Conservation (phyloP, 2,113 vertebrate species). For the Phainopepla nitens region DNA sequence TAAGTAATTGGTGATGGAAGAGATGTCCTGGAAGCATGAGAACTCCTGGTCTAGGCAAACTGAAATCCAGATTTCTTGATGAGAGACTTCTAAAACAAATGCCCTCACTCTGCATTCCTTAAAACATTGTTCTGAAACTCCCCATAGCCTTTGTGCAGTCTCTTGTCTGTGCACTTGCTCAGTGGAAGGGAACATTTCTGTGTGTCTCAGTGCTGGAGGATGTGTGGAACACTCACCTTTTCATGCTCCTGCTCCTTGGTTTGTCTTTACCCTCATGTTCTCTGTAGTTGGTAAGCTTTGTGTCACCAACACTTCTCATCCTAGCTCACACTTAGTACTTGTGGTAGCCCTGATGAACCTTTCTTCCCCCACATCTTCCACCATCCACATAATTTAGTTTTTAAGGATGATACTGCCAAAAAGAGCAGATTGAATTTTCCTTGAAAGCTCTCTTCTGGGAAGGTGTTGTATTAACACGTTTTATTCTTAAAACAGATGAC, state of each 20-base stretch:
- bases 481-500: slow-evolving; percentile 19
- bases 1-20: neutral
- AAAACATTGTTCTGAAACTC: neutral
- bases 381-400: neutral
- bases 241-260: neutral
- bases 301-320: neutral
- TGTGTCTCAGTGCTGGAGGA: neutral
- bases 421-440: slow-evolving; percentile 13
- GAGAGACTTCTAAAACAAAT: neutral
- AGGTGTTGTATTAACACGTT: slow-evolving; percentile 14
- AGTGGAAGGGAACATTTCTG: neutral
- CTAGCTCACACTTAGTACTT: neutral
- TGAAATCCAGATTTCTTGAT: neutral
- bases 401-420: neutral
- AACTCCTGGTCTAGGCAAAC: neutral
- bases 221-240: neutral
- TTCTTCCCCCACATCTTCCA: neutral
- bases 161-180: neutral
- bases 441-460: neutral
- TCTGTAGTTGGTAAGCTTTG: neutral
- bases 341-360: neutral
- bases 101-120: neutral
- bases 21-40: neutral
- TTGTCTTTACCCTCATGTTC: neutral
- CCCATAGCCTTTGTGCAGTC: neutral